phyloP scores from a whole-genome alignment of 2,797 vertebrate genomes.

The Valencia hispanica region DNA sequence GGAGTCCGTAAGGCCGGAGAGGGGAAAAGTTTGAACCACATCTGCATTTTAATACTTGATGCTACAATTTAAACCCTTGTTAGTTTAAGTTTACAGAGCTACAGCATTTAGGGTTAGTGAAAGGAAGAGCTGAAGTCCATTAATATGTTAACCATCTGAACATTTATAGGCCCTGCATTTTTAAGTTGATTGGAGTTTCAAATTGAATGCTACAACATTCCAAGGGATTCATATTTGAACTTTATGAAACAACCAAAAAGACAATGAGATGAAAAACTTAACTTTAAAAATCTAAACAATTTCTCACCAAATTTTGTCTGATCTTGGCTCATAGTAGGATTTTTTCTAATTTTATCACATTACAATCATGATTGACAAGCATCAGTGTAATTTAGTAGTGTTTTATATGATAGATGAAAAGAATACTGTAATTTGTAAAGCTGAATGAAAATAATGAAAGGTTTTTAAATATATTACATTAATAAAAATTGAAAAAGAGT shows the following conservation, averaged over 20 bases:
- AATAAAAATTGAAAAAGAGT: too few species aligned
- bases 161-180: not conserved
- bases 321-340: not conserved
- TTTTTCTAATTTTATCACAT: not conserved
- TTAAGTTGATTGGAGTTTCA: not conserved
- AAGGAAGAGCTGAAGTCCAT: too few species aligned
- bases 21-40: slow-evolving; percentile 17
- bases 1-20: slow-evolving; percentile 52
- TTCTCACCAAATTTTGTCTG: not conserved
- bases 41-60: slow-evolving; percentile 14
- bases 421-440: not conserved
- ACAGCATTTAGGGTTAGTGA: not conserved
- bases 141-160: not conserved
- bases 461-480: not conserved
- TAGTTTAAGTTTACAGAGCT: not conserved
- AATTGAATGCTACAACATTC: not conserved
- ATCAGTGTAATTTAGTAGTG: too few species aligned
- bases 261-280: not conserved
- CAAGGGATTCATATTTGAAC: not conserved
- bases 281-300: not conserved
- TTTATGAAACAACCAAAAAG: not conserved
- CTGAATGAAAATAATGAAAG: not conserved
- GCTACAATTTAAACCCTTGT: not conserved
- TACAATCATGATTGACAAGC: too few species aligned
- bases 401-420: too few species aligned